Base-by-base conservation (phyloP, 2,888 invertebrate species). In the Aporophyla nigra region DNA sequence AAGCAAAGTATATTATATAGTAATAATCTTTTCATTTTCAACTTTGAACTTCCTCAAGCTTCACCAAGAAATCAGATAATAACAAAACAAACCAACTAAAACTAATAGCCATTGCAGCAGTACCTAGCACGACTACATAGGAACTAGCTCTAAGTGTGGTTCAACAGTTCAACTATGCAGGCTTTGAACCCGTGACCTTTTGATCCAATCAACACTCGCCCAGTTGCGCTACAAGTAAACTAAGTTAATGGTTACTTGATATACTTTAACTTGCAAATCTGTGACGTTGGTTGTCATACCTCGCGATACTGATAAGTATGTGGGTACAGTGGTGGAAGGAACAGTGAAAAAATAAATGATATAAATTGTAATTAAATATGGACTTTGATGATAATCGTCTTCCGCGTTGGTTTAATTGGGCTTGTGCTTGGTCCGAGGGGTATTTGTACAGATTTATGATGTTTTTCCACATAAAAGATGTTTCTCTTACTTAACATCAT, bases 141-240 rank as follows among this genome's bases (percentile, higher is more conserved):
- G 6, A 67, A 63, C 67, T 53, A 49, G 54, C 40, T 10, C 71
- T 74, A 69, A 79, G 85, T 66, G 82, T 69, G 76, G 82, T 77
- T 76, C 83, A 82, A 80, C 73, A 78, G 82, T 85, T 80, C 74
- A 74, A 62, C 70, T 73, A 69, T 58, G 75, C 74, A 71, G 61
- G 74, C 69, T 79, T 58, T 76, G 85, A 82, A 85, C 86, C 54
- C 43, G 59, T 71, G 75, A 85, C 86, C 83, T 86, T 85, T 86
- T 68, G 74, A 71, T 80, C 73, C 74, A 80, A 85, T 86, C 85
- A 85, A 87, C 74, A 75, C 71, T 78, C 74, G 63, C 69, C 82
- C 65, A 87, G 76, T 75, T 78, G 56, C 65, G 14, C 71, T 77
- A 71, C 27, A 43, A 68, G 63, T 73, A 62, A 43, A 68, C 49